These are phyloP conservation scores for Diarsia dahlii DNA, from an alignment of 2,888 invertebrate species.

Conservation along the genomic window DNA sequence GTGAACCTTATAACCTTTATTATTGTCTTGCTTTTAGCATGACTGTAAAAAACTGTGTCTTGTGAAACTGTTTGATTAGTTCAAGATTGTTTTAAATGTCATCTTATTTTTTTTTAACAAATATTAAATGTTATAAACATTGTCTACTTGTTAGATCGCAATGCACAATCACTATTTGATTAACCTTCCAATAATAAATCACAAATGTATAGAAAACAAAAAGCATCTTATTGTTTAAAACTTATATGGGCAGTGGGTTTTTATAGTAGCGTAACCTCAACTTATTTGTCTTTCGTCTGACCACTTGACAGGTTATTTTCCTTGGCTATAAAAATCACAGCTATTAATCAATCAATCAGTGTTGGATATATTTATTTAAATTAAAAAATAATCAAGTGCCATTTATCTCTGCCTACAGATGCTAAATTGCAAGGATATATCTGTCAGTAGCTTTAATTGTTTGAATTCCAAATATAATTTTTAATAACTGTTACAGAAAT, in stretches of 20 bases:
- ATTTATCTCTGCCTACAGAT: conserved; percentile 38
- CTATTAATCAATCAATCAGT: conserved; percentile 49
- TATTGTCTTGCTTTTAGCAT: conserved; percentile 38
- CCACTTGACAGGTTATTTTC: conserved; percentile 42
- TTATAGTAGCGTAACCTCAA: conserved; percentile 21
- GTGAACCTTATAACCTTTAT: conserved; percentile 3
- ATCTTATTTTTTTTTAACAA: conserved; percentile 1
- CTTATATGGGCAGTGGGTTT: background rate
- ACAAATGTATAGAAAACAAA: background rate
- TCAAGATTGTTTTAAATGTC: conserved; percentile 32
- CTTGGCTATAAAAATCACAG: conserved; percentile 41
- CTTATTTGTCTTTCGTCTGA: conserved; percentile 22
- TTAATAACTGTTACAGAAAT: background rate
- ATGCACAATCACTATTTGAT: conserved; percentile 22
- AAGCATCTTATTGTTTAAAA: background rate
- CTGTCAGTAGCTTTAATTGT: conserved; percentile 30
- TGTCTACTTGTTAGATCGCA: background rate
- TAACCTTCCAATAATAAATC: background rate
- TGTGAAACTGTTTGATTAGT: conserved; percentile 19
- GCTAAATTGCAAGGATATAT: conserved; percentile 34
- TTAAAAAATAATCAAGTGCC: conserved; percentile 31
- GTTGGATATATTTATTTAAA: conserved; percentile 32
- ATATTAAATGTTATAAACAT: background rate
- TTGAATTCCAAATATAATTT: background rate
- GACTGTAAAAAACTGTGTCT: conserved; percentile 36